Conservation (phyloP, 2,797 vertebrate species). For the Crypturellus tataupa region DNA sequence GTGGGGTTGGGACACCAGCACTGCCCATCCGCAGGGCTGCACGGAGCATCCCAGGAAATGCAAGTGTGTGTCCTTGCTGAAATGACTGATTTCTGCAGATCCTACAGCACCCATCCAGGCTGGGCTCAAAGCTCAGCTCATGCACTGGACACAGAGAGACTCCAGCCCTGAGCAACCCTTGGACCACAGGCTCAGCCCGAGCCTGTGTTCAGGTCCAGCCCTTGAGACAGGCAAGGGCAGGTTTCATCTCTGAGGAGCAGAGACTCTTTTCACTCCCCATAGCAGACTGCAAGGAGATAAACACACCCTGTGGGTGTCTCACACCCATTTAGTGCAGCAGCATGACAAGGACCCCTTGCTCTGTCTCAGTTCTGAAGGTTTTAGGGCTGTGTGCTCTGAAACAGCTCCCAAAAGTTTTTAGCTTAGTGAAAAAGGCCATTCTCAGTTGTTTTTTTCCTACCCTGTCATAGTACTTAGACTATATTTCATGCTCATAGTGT, state of each 20-base stretch:
- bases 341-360: background rate
- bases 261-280: background rate
- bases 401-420: background rate
- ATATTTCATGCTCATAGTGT: background rate
- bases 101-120: background rate
- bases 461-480: background rate
- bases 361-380: background rate
- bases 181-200: background rate
- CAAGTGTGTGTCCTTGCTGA: too few relatives aligned
- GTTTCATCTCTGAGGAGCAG: background rate
- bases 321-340: background rate
- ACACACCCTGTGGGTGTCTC: background rate
- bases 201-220: background rate
- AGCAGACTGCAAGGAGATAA: background rate
- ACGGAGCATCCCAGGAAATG: too few relatives aligned
- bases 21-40: too few relatives aligned
- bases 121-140: background rate
- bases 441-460: background rate
- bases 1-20: background rate
- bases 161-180: background rate
- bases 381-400: background rate
- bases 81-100: background rate
- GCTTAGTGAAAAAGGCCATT: background rate
- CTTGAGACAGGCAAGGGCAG: background rate
- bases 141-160: background rate